Evolutionary conservation across 2,113 vertebrate species (phyloP).

Genomic region (Balaeniceps rex): DNA sequence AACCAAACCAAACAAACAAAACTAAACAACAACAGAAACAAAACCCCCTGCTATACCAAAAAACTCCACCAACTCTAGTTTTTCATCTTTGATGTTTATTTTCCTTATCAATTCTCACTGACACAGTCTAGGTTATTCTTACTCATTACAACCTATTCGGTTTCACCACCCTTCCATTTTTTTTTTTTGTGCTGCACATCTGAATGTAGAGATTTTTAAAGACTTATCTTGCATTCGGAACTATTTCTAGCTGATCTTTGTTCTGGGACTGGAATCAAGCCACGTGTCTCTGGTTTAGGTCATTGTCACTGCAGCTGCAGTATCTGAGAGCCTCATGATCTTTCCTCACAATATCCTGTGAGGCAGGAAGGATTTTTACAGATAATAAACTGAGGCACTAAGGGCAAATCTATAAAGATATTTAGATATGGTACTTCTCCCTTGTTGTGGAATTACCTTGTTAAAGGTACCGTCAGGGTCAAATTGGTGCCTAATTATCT

Average conservation of each 20-base stretch:
- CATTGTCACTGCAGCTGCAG: not conserved
- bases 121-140: not conserved
- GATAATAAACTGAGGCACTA: not conserved
- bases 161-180: not conserved
- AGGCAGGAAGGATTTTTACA: not conserved
- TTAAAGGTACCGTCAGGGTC: not conserved
- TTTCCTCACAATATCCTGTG: not conserved
- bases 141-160: not conserved
- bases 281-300: not conserved
- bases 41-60: not conserved
- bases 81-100: not conserved
- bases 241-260: not conserved
- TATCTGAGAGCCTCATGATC: not conserved
- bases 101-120: not conserved
- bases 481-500: not conserved
- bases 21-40: not conserved
- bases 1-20: not conserved
- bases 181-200: not conserved
- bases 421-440: not conserved
- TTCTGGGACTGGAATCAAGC: not conserved
- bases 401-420: not conserved
- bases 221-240: not conserved
- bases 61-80: not conserved
- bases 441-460: not conserved
- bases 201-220: not conserved